A percentile compares a stretch with the other conserved stretches of the same genome.
Evolutionary conservation across 2,797 vertebrate species (phyloP).

Genomic region (Halcyon badia): DNA sequence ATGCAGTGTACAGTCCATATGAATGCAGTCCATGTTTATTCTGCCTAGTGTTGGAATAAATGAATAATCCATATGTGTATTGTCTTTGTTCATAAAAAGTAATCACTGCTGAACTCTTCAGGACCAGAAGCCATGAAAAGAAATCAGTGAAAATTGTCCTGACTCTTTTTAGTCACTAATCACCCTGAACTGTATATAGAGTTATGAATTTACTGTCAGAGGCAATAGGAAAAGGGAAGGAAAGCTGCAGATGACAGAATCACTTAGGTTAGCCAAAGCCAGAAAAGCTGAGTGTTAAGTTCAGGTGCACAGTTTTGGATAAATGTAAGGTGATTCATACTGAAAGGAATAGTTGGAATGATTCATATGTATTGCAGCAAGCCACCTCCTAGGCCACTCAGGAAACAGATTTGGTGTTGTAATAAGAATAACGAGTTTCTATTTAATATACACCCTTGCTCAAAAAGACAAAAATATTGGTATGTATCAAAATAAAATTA

Average conservation of each 20-base stretch:
- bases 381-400: neutral
- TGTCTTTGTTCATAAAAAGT: neutral
- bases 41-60: neutral
- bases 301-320: neutral
- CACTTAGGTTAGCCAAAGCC: neutral
- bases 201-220: neutral
- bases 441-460: neutral
- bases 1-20: neutral
- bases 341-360: neutral
- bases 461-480: neutral
- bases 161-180: neutral
- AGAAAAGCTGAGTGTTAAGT: neutral
- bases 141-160: neutral
- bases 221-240: neutral
- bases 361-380: neutral
- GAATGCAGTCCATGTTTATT: neutral
- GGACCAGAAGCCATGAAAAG: neutral
- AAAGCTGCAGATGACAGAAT: neutral
- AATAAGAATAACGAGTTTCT: neutral
- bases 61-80: neutral
- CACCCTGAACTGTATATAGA: rapidly evolving
- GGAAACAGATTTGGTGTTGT: neutral
- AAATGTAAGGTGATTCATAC: neutral
- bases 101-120: neutral
- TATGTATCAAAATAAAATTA: neutral